Conservation (phyloP, 53 echinoderm and acorn worm genomes). For the Arbacia lixula region DNA sequence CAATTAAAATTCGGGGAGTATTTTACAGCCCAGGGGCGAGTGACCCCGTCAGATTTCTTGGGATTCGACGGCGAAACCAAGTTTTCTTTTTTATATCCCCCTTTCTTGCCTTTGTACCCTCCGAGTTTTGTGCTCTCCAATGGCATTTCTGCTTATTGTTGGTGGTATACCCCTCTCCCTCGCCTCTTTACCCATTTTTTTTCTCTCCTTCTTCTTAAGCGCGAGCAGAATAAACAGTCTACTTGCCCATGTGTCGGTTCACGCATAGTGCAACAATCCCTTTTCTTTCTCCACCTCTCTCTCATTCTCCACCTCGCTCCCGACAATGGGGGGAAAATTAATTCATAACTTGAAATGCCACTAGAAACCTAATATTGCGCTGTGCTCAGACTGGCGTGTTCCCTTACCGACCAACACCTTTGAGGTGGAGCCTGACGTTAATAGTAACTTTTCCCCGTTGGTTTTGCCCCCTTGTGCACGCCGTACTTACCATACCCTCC, state of each 20-base stretch:
- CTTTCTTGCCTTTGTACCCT: constrained; percentile 7
- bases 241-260: constrained; percentile 12
- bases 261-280: constrained; percentile 21
- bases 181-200: neutral
- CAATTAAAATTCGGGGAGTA: constrained; percentile 55
- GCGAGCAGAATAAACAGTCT: constrained; percentile 36
- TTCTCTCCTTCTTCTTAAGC: constrained; percentile 6
- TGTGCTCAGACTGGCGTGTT: constrained; percentile 22
- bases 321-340: constrained; percentile 46
- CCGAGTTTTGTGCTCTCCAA: no score
- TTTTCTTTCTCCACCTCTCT: neutral
- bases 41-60: constrained; percentile 9
- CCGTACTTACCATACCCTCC: neutral
- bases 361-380: constrained; percentile 20
- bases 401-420: constrained; percentile 25
- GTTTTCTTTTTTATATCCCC: constrained; percentile 29
- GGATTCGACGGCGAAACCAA: constrained; percentile 3
- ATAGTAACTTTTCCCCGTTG: constrained; percentile 3
- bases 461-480: neutral
- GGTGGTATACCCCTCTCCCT: neutral
- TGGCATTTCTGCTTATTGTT: no score
- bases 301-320: neutral
- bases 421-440: neutral
- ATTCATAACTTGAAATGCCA: constrained; percentile 42
- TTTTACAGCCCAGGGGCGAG: constrained; percentile 50